Base-by-base conservation (phyloP, 2,113 vertebrate genomes). In the Eclectus roratus region DNA sequence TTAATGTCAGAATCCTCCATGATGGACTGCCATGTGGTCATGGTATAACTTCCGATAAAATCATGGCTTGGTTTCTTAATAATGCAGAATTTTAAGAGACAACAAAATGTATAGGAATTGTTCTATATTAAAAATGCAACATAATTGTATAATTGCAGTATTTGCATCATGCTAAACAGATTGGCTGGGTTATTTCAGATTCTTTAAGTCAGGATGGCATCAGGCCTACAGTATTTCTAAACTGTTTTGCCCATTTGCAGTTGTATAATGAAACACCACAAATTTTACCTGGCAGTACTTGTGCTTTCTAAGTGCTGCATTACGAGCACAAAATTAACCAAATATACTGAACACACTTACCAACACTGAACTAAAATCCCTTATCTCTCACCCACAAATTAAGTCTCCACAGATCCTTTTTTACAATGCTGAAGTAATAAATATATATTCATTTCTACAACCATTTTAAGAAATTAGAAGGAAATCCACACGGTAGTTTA, bases 121-220 rank as follows among this genome's bases (percentile, higher is more conserved):
- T 92, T 92, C 85, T 87, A 46, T 96, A 97, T 97, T 97, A 97
- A 97, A 97, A 97, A 97, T 96, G 92, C 89, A 95, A 60, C 82
- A 96, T 94, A 95, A 96, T 93, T 92, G 96, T 96, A 92, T 93
- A 96, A 96, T 95, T 96, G 88, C 92, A 93, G 93, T 93, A 97
- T 96, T 95, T 95, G 92, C 89, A 95, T 87, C 92, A 81, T 84
- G 88, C 84, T 96, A 96, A 97, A 97, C 96, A 97, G 87, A 95
- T 90, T 97, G 78, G 88, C 94, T 95, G 92, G 78, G 85, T 94
- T 95, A 93, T 68, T 71, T 93, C 91, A 91, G 93, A 96, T 96
- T 97, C 93, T 94, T 97, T 95, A 94, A 97, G 95, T 94, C 73
- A 7, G 92, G 83, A 86, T 97, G 96, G 92, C 94, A 82, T 71